Conservation (phyloP, 1,140 invertebrate species). For the Saccostrea glomerata region DNA sequence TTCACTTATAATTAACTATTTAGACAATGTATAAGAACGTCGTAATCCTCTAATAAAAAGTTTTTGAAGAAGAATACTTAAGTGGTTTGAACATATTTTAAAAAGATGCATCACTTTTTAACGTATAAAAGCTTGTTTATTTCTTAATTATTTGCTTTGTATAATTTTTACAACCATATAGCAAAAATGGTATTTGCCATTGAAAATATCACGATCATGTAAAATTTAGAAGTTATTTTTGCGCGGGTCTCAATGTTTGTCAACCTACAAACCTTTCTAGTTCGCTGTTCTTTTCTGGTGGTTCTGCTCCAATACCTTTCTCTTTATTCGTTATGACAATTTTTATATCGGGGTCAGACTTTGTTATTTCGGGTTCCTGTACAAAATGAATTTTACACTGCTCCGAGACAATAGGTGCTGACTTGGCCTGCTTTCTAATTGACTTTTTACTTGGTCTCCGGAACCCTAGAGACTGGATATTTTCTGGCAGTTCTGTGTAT, state of each 20-base stretch:
- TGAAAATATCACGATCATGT: too few relatives aligned
- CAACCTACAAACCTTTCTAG: background rate
- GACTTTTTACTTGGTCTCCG: constrained; percentile 10
- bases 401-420: background rate
- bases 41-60: too few relatives aligned
- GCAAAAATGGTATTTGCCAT: too few relatives aligned
- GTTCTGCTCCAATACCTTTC: background rate
- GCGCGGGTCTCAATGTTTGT: background rate
- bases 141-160: too few relatives aligned
- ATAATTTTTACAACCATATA: too few relatives aligned
- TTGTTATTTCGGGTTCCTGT: background rate
- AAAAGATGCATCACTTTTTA: too few relatives aligned
- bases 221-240: background rate
- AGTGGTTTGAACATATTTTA: too few relatives aligned
- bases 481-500: constrained; percentile 12
- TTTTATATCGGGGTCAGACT: background rate
- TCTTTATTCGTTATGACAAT: background rate
- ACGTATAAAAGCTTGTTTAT: too few relatives aligned
- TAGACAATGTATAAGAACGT: too few relatives aligned
- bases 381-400: background rate
- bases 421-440: background rate
- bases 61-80: too few relatives aligned
- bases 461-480: constrained; percentile 45
- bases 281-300: background rate
- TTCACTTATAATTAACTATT: too few relatives aligned